These are phyloP conservation scores for Ianthella basta DNA, from an alignment of 37 sponge, comb jelly and placozoan species.

Conservation along the genomic window DNA sequence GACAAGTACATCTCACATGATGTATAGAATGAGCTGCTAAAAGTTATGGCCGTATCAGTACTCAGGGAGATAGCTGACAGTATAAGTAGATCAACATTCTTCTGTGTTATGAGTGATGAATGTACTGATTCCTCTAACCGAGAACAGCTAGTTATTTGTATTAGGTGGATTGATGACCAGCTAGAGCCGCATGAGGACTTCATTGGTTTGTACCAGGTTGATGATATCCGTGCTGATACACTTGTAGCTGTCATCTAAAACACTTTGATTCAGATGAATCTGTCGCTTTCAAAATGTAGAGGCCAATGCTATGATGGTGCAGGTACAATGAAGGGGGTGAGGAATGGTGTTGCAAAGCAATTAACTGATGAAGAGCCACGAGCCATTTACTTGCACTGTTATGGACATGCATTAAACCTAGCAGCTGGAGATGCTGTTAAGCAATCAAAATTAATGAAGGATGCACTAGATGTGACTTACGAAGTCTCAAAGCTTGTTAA, in stretches of 20 bases:
- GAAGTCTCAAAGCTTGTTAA: constrained; percentile 39
- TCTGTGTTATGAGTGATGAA: constrained; percentile 46
- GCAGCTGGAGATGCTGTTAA: constrained; percentile 41
- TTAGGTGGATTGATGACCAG: constrained; percentile 21
- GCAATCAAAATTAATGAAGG: constrained; percentile 37
- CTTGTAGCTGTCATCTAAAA: constrained; percentile 36
- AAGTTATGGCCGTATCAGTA: constrained; percentile 42
- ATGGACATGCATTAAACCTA: constrained; percentile 48
- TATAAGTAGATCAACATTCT: neutral
- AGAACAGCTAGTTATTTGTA: constrained; percentile 42
- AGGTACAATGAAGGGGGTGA: constrained; percentile 37
- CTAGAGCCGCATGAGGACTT: constrained; percentile 37
- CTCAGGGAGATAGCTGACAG: constrained; percentile 20
- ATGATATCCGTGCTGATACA: constrained; percentile 23
- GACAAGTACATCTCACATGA: constrained; percentile 45
- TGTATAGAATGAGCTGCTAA: constrained; percentile 43
- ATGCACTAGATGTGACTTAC: constrained; percentile 40
- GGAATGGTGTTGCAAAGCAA: constrained; percentile 50
- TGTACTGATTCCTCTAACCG: constrained; percentile 39
- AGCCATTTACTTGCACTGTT: constrained; percentile 43
- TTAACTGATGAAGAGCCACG: constrained; percentile 30
- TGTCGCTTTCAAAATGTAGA: constrained; percentile 22
- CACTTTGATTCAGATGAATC: constrained; percentile 25
- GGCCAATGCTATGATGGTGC: constrained; percentile 58
- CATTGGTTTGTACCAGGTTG: constrained; percentile 29